Evolutionary conservation across 1,140 invertebrate species (phyloP).

Genomic region (Drosophila dunni): DNA sequence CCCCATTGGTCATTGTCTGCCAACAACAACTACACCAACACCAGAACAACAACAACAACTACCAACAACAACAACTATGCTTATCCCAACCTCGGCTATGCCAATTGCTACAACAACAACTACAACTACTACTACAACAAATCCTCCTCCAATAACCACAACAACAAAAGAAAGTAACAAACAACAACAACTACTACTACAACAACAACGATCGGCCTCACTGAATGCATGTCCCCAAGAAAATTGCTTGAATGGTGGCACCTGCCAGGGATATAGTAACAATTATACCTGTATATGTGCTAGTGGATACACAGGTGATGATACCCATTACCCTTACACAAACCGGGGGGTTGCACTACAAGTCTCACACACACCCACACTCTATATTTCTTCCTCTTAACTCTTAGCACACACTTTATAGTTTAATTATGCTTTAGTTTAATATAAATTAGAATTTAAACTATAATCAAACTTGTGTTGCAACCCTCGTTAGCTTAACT

Average conservation of each 20-base stretch:
- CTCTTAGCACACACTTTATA: not conserved
- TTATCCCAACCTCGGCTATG: slow-evolving; percentile 50
- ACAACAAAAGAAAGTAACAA: slow-evolving; percentile 52
- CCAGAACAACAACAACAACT: slow-evolving; percentile 68
- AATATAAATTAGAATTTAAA: slow-evolving; percentile 2
- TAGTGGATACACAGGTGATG: slow-evolving; percentile 85
- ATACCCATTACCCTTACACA: slow-evolving; percentile 20
- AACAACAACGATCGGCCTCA: slow-evolving; percentile 73
- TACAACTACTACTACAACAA: slow-evolving; percentile 49
- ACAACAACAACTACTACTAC: slow-evolving; percentile 54
- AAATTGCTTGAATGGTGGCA: slow-evolving; percentile 85
- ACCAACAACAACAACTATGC: slow-evolving; percentile 50
- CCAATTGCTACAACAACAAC: slow-evolving; percentile 61
- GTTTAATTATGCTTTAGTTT: not conserved
- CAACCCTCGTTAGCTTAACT: slow-evolving; percentile 55
- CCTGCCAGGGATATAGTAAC: slow-evolving; percentile 84
- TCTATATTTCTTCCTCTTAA: not conserved
- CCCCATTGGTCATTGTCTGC: slow-evolving; percentile 82
- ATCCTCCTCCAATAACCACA: slow-evolving; percentile 50
- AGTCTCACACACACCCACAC: slow-evolving; percentile 4
- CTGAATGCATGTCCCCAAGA: slow-evolving; percentile 83
- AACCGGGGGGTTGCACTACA: slow-evolving; percentile 64
- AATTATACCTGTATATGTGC: slow-evolving; percentile 86
- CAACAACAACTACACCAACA: slow-evolving; percentile 74
- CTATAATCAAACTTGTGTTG: slow-evolving; percentile 48